Percentiles rank a stretch among this genome's conserved stretches.
Conservation (phyloP, 2,888 invertebrate genomes). For the Acanthosoma haemorrhoidale region DNA sequence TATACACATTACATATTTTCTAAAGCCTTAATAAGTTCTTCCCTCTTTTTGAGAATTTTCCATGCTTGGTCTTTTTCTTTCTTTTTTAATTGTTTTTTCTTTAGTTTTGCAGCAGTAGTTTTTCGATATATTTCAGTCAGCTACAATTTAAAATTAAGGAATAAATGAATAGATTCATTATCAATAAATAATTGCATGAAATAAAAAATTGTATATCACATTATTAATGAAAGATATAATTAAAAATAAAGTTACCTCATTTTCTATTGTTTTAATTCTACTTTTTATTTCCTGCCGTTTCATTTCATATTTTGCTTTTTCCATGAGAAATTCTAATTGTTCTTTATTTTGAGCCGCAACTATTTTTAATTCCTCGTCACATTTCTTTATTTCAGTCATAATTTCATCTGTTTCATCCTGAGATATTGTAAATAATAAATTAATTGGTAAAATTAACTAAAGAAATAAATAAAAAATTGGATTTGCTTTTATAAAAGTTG, state of each 20-base stretch:
- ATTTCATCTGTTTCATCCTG: constrained; percentile 77
- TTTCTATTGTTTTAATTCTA: constrained; percentile 66
- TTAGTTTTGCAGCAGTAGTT: constrained; percentile 70
- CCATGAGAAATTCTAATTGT: constrained; percentile 62
- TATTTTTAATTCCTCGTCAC: constrained; percentile 72
- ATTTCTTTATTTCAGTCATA: constrained; percentile 76
- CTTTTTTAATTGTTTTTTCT: constrained; percentile 69
- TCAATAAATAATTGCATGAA: not conserved
- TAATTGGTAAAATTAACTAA: too few relatives aligned
- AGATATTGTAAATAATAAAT: not conserved
- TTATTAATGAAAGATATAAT: not conserved
- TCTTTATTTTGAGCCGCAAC: constrained; percentile 75
- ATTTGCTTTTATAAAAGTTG: too few relatives aligned
- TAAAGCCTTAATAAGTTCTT: constrained; percentile 36
- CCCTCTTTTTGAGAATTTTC: constrained; percentile 60
- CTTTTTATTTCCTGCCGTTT: constrained; percentile 69
- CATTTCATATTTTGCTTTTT: constrained; percentile 71
- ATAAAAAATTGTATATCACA: not conserved
- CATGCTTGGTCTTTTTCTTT: constrained; percentile 77
- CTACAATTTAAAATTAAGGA: constrained; percentile 41
- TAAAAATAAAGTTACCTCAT: constrained; percentile 50
- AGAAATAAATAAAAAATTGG: too few relatives aligned
- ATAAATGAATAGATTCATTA: constrained; percentile 19
- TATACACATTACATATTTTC: constrained; percentile 29
- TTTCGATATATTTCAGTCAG: constrained; percentile 81